Conservation (phyloP, 53 echinoderm and acorn worm species). For the Henricia sp. region DNA sequence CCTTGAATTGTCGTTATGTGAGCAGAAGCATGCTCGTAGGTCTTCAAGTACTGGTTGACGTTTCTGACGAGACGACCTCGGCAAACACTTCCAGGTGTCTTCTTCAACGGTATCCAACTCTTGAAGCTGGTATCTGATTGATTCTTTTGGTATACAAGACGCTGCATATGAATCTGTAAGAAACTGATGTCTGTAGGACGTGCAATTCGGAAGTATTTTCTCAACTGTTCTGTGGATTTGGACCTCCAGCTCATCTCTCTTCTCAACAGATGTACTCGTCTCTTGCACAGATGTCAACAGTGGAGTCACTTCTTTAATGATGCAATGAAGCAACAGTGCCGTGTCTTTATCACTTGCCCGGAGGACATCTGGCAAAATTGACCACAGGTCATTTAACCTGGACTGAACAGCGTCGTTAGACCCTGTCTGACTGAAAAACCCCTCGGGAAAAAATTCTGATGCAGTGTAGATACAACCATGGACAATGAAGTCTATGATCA, state of each 20-base stretch:
- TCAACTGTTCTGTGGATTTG: slow-evolving; percentile 7
- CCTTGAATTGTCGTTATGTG: slow-evolving; percentile 1
- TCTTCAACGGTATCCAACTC: neutral
- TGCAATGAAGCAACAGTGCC: no score
- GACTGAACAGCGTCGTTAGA: no score
- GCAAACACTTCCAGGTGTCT: neutral
- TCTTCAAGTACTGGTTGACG: neutral
- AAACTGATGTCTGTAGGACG: neutral
- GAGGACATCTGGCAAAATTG: no score
- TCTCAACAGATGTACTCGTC: neutral
- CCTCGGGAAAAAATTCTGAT: slow-evolving; percentile 2
- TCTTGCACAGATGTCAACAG: neutral
- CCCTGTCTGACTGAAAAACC: neutral
- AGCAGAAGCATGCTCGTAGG: slow-evolving; percentile 22
- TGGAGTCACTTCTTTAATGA: slow-evolving; percentile 21
- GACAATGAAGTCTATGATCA: slow-evolving; percentile 24
- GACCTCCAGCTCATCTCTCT: slow-evolving; percentile 8
- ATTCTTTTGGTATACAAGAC: neutral
- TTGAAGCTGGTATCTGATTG: neutral
- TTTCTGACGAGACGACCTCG: no score
- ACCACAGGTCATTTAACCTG: no score
- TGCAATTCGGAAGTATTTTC: neutral
- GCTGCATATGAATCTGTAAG: slow-evolving; percentile 1
- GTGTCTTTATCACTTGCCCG: no score
- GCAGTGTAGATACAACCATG: slow-evolving; percentile 20